These are phyloP conservation scores for Rhinopomastus cyanomelas DNA, from an alignment of 2,113 vertebrate species.

Conservation along the genomic window DNA sequence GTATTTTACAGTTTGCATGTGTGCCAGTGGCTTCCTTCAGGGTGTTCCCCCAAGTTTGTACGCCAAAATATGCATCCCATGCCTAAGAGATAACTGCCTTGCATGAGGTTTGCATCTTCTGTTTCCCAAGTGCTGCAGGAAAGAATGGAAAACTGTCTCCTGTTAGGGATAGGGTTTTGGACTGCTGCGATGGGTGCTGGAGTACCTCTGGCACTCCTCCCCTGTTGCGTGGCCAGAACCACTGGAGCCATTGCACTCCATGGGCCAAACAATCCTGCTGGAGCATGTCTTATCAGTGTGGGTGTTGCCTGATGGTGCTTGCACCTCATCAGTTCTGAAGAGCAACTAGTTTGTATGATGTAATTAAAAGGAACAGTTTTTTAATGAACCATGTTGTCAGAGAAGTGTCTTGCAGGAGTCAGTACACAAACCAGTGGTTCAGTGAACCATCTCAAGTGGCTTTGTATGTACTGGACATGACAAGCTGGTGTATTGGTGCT, in stretches of 20 bases:
- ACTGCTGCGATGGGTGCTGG: neutral
- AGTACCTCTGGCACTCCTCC: neutral
- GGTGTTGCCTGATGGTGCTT: fast-evolving
- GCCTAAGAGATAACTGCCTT: constrained; percentile 39
- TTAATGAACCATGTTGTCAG: neutral
- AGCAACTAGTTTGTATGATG: neutral
- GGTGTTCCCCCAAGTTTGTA: constrained; percentile 47
- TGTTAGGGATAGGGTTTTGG: constrained; percentile 8
- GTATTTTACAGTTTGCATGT: neutral
- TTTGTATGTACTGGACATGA: fast-evolving
- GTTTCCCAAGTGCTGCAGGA: constrained; percentile 25
- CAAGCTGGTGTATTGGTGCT: neutral
- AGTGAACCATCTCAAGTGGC: neutral
- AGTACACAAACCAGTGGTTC: fast-evolving
- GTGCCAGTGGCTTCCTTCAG: constrained; percentile 23
- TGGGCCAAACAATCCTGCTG: neutral
- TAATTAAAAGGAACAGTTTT: neutral
- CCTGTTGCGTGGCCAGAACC: neutral
- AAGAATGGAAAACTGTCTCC: constrained; percentile 54
- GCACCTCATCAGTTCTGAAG: neutral
- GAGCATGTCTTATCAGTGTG: neutral
- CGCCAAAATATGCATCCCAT: constrained; percentile 22
- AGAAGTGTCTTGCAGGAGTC: neutral
- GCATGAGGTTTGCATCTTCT: constrained; percentile 58
- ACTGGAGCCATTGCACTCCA: neutral